phyloP scores from a whole-genome alignment of 1,140 invertebrate species.

The Solenopsis fugax region DNA sequence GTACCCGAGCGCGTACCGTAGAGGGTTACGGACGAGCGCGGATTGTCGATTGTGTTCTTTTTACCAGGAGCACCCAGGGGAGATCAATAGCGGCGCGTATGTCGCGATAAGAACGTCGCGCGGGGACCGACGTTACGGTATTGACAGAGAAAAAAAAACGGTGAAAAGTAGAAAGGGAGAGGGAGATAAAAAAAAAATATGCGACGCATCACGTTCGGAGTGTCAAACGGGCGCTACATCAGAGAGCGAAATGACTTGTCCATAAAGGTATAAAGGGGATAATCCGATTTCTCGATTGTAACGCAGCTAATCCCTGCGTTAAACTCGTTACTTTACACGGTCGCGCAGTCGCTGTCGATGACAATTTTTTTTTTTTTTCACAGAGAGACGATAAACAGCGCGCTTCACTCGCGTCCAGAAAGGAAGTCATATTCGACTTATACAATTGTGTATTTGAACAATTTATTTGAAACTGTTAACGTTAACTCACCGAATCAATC shows the following conservation, averaged over 20 bases:
- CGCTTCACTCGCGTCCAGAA: not conserved
- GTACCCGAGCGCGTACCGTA: not conserved
- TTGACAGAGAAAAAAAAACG: conserved; percentile 3
- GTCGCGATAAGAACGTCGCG: conserved; percentile 34
- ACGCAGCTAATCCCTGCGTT: conserved; percentile 24
- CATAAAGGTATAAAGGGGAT: conserved; percentile 16
- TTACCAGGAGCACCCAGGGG: conserved; percentile 35
- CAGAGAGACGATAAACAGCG: not conserved
- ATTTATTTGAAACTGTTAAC: conserved; percentile 31
- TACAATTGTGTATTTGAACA: no score
- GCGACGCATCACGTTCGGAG: not conserved
- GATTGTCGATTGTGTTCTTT: conserved; percentile 42
- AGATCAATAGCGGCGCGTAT: conserved; percentile 48
- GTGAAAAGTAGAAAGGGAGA: not conserved
- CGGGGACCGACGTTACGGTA: not conserved
- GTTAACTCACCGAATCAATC: not conserved
- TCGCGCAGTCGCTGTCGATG: not conserved
- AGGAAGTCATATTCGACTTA: not conserved
- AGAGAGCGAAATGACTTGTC: conserved; percentile 15
- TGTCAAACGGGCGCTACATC: conserved; percentile 17
- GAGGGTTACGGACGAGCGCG: conserved; percentile 36
- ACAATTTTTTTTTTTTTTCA: not conserved
- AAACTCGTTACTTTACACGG: conserved; percentile 6
- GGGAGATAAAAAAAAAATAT: not conserved
- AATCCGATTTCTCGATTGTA: conserved; percentile 35